Conservation (phyloP, 2,113 vertebrate genomes). For the Sciurus niger region DNA sequence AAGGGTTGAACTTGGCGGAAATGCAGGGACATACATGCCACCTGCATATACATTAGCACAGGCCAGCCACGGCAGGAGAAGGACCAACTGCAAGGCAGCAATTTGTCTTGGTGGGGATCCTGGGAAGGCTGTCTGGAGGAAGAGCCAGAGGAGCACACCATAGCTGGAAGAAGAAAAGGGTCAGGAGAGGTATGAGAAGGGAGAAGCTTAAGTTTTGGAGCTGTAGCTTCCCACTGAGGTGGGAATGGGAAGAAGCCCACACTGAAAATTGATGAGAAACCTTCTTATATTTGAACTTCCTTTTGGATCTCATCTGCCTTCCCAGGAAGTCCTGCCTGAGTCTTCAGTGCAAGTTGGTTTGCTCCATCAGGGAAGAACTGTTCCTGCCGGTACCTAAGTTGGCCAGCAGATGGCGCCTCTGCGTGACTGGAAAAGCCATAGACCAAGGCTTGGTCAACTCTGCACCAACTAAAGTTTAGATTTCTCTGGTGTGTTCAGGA, state of each 20-base stretch:
- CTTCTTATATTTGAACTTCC: not conserved
- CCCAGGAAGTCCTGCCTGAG: not conserved
- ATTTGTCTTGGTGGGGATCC: not conserved
- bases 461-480: not conserved
- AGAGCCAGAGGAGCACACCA: not conserved
- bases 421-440: not conserved
- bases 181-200: not conserved
- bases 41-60: not conserved
- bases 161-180: not conserved
- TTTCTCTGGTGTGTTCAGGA: not conserved
- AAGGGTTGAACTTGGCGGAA: not conserved
- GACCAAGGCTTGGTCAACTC: not conserved
- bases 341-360: not conserved
- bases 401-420: slow-evolving; percentile 69
- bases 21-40: fast-evolving
- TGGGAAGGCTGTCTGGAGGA: slow-evolving; percentile 3
- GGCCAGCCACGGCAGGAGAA: too few relatives aligned
- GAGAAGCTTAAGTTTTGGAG: not conserved
- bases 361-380: not conserved
- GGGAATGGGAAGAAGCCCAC: not conserved
- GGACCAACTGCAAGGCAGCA: not conserved
- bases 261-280: not conserved
- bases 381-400: not conserved
- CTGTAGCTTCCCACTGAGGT: not conserved
- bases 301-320: not conserved